Evolutionary conservation across 2,888 invertebrate species (phyloP).

Genomic region (Chironomus tentans): DNA sequence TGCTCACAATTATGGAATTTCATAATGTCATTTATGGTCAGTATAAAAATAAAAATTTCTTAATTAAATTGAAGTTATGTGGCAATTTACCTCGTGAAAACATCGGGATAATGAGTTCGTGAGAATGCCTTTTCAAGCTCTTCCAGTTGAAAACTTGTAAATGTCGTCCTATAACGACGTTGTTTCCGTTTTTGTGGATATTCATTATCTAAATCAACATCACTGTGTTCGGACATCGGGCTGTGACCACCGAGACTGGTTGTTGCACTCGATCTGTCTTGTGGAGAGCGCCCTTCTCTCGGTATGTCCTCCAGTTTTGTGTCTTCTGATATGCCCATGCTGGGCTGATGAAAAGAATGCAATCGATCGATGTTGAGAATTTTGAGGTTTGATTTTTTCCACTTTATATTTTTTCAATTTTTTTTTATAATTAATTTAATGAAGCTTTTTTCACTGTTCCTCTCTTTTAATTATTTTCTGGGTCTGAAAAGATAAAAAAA

Average conservation of each 20-base stretch:
- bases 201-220: slow-evolving; percentile 59
- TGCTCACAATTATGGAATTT: no score
- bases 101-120: slow-evolving; percentile 95
- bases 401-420: no score
- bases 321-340: slow-evolving; percentile 45
- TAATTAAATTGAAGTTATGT: slow-evolving; percentile 29
- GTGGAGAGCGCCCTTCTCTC: slow-evolving; percentile 42
- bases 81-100: slow-evolving; percentile 74
- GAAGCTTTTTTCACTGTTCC: no score
- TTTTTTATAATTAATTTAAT: no score
- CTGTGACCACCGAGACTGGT: slow-evolving; percentile 40
- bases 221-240: slow-evolving; percentile 52
- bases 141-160: slow-evolving; percentile 89
- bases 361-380: slow-evolving; percentile 27
- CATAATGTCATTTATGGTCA: no score
- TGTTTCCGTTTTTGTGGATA: slow-evolving; percentile 84
- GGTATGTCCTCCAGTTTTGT: slow-evolving; percentile 43
- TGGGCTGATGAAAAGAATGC: slow-evolving; percentile 27
- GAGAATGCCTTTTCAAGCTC: slow-evolving; percentile 95
- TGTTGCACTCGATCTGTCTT: slow-evolving; percentile 44
- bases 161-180: slow-evolving; percentile 84
- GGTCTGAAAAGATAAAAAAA: background rate
- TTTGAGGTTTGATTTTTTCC: background rate
- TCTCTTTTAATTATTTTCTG: background rate
- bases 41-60: no score